These are phyloP conservation scores for Neotoma lepida DNA, from an alignment of 2,113 vertebrate genomes.

Conservation along the genomic window DNA sequence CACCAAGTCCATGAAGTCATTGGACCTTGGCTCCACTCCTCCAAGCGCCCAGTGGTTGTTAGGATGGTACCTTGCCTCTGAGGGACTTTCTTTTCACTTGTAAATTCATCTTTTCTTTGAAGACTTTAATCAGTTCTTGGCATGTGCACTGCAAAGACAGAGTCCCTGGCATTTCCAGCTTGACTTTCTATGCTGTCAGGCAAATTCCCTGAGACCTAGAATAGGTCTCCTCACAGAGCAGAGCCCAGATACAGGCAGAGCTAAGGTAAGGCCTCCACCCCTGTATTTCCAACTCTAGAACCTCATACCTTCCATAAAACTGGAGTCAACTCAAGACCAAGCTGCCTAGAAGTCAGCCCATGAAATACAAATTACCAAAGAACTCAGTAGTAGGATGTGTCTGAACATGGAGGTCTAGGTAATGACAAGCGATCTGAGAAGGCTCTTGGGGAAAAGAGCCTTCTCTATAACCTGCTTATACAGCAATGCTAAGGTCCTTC, in stretches of 20 bases:
- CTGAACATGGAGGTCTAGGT: neutral
- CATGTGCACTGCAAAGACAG: neutral
- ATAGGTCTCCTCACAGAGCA: fast-evolving
- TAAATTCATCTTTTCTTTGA: neutral
- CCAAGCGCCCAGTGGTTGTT: neutral
- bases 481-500: neutral
- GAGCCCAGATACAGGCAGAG: no score
- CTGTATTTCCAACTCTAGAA: neutral
- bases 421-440: neutral
- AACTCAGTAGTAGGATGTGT: no score
- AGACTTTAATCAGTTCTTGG: neutral
- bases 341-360: neutral
- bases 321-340: neutral
- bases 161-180: neutral
- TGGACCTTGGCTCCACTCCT: neutral
- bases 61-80: neutral
- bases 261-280: neutral
- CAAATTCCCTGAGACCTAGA: neutral
- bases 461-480: no score
- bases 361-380: neutral
- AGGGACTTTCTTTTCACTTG: neutral
- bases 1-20: neutral
- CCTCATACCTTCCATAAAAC: neutral
- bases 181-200: neutral
- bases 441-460: neutral